Conservation (phyloP, 1,140 invertebrate genomes). For the Bathynomus jamesi region DNA sequence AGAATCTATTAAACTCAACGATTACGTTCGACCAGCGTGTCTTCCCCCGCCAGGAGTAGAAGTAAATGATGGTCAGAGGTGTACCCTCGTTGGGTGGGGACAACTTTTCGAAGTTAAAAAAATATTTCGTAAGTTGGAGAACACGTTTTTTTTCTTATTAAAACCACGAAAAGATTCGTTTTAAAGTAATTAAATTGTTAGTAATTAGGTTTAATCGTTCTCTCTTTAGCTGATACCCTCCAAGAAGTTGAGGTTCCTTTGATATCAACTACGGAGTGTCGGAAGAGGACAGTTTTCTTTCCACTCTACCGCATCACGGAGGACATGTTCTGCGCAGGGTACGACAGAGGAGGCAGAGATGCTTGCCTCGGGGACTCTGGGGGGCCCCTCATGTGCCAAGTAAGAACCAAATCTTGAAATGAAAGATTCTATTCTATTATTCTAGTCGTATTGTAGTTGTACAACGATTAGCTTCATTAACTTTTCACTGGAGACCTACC, state of each 20-base stretch:
- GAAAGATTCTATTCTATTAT: neutral
- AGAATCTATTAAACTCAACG: conserved; percentile 57
- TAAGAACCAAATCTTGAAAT: conserved; percentile 34
- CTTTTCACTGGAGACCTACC: neutral
- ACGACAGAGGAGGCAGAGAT: conserved; percentile 59
- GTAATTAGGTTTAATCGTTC: too few relatives aligned
- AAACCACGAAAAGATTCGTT: conserved; percentile 9
- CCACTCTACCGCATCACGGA: conserved; percentile 70
- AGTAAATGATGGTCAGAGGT: conserved; percentile 54
- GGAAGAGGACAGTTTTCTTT: conserved; percentile 65
- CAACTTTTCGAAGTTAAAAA: conserved; percentile 69
- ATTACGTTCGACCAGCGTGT: conserved; percentile 66
- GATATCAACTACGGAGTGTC: conserved; percentile 70
- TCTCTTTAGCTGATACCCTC: conserved; percentile 62
- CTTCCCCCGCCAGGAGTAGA: conserved; percentile 47
- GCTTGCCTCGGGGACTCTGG: conserved; percentile 86
- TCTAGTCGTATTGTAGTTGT: neutral
- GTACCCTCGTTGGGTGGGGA: conserved; percentile 74
- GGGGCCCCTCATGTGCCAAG: conserved; percentile 67
- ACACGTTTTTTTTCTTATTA: neutral
- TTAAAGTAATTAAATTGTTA: too few relatives aligned
- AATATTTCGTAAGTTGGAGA: conserved; percentile 63
- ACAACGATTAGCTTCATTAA: too few relatives aligned
- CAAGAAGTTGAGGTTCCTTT: conserved; percentile 78
- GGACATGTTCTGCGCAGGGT: conserved; percentile 85